Base-by-base conservation (phyloP, 1,140 invertebrate species). In the Drosophila carrolli region DNA sequence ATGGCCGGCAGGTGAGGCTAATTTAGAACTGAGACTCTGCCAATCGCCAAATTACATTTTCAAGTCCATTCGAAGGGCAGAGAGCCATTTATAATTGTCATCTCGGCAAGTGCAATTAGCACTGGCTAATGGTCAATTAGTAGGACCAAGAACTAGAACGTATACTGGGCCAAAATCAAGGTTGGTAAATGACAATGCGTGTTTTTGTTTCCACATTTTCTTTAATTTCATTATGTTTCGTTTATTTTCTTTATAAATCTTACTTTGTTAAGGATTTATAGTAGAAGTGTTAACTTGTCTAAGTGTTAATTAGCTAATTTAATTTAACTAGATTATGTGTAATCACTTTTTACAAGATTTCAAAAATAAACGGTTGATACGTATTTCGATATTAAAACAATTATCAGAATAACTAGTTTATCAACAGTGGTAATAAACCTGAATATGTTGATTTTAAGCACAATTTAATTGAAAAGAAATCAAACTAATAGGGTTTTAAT, bases 41-140 rank as follows among this genome's bases (percentile, higher is more conserved):
- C 56, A 48, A 47, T 59, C 54, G 68, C 54, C 54, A 71, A 78
- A 76, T 76, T 76, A 57, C 63, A 77, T 56, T 77, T 77, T 68
- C 55, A 60, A 76, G 74, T 73, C 68, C 73, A 75, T 53, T 53
- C 35, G 60, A 50, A 41, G 37, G 32, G 72, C 62, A 68, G 71
- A 79, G 80, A 80, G 84, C 68, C 70, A 89, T 88, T 88, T 89
- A 88, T 88, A 89, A 89, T 75, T 89, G 84, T 88, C 84, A 88
- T 84, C 61, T 78, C 68, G 46, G 78, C 48, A 71, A 84, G 84
- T 89, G 84, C 84, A 90, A 88, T 89, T 89, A 89, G 68, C 68
- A 65, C 73, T 84, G 70, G 60, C 80, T 89, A 89, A 86, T 88
- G 84, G 76, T 50, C 76, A 84, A 84, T 89, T 84, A 81, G 55